Percentiles rank a stretch among this genome's conserved stretches.
Conservation (phyloP, 2,888 invertebrate genomes). For the Meta bourneti region DNA sequence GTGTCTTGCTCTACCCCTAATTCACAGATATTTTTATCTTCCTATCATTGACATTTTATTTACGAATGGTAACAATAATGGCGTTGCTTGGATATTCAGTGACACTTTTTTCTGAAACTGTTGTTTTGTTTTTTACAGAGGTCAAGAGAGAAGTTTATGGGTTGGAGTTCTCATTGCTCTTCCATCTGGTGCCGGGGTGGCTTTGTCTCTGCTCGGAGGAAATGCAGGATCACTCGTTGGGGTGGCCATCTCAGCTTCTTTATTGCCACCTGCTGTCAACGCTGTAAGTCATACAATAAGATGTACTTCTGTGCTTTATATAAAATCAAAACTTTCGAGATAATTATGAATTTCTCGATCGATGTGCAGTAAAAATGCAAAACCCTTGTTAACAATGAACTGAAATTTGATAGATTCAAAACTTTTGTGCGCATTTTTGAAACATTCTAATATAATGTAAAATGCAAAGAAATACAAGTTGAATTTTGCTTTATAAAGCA, state of each 20-base stretch:
- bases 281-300: constrained; percentile 82
- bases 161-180: constrained; percentile 88
- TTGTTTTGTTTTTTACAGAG: constrained; percentile 81
- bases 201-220: constrained; percentile 88
- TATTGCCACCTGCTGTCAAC: constrained; percentile 90
- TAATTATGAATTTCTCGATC: not conserved
- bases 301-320: too few species aligned
- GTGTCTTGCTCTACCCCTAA: too few species aligned
- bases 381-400: not conserved
- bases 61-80: too few species aligned
- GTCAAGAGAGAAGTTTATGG: constrained; percentile 86
- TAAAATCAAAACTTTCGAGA: not conserved
- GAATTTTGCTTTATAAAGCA: too few species aligned
- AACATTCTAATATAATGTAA: too few species aligned
- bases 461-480: too few species aligned
- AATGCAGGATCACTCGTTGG: constrained; percentile 90
- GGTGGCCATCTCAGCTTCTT: constrained; percentile 90
- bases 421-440: too few species aligned
- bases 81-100: too few species aligned
- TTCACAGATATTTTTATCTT: too few species aligned
- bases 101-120: too few species aligned
- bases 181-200: constrained; percentile 89
- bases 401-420: too few species aligned
- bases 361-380: not conserved
- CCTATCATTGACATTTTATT: too few species aligned